Evolutionary conservation across 2,888 invertebrate species (phyloP).

Genomic region (Crepidodera aurea): DNA sequence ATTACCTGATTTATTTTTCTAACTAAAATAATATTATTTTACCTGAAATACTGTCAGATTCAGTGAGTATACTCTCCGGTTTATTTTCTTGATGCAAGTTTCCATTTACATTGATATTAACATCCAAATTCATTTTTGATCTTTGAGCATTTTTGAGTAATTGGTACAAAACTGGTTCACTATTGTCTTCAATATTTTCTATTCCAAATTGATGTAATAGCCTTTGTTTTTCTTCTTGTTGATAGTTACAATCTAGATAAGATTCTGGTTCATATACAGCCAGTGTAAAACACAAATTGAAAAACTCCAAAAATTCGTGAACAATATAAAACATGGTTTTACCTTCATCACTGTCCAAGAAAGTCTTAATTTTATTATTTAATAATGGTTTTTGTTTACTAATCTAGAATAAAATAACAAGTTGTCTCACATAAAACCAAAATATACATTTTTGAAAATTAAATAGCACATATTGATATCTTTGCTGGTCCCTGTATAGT

Average conservation of each 20-base stretch:
- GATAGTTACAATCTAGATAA: conserved; percentile 71
- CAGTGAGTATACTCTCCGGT: conserved; percentile 15
- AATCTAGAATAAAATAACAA: conserved; percentile 48
- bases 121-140: conserved; percentile 45
- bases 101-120: conserved; percentile 44
- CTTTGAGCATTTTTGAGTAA: conserved; percentile 54
- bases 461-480: too few species aligned
- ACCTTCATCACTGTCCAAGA: conserved; percentile 68
- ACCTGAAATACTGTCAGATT: conserved; percentile 18
- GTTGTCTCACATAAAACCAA: too few species aligned
- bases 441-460: too few species aligned
- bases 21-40: not conserved
- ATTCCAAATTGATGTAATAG: conserved; percentile 55
- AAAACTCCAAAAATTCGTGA: conserved; percentile 82
- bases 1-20: too few species aligned
- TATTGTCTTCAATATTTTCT: conserved; percentile 44
- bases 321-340: conserved; percentile 71
- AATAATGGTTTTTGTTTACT: conserved; percentile 63
- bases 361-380: conserved; percentile 68
- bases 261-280: conserved; percentile 85
- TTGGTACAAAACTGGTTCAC: conserved; percentile 55
- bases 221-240: conserved; percentile 66
- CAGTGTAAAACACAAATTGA: conserved; percentile 79
- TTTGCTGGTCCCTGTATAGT: too few species aligned
- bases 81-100: conserved; percentile 19